These are phyloP conservation scores for Agelastica alni DNA, from an alignment of 2,888 invertebrate genomes.

Conservation along the genomic window DNA sequence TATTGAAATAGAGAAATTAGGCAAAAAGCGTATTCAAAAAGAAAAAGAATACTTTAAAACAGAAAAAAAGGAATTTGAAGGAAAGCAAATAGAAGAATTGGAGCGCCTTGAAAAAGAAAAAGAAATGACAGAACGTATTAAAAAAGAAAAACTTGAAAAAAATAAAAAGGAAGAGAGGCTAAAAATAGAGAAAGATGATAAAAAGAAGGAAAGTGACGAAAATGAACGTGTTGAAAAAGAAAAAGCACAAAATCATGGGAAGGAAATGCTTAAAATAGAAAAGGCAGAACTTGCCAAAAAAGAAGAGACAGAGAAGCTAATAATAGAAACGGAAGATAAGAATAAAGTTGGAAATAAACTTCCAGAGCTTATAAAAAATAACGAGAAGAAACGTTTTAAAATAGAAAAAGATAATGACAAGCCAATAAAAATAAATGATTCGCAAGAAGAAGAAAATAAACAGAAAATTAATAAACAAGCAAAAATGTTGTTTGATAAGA, in stretches of 20 bases:
- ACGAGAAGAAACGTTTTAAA: constrained; percentile 33
- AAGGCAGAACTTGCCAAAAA: constrained; percentile 39
- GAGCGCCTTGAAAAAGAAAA: constrained; percentile 25
- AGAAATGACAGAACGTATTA: constrained; percentile 21
- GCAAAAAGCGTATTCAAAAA: constrained; percentile 20
- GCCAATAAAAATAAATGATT: neutral
- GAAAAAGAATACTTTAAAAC: constrained; percentile 25
- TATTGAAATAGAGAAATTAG: constrained; percentile 27
- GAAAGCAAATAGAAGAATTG: constrained; percentile 18
- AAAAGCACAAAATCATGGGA: constrained; percentile 10
- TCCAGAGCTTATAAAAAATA: constrained; percentile 22
- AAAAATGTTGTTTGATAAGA: too few species aligned
- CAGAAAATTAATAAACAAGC: too few species aligned
- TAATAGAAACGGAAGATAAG: constrained; percentile 27
- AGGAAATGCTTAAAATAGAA: constrained; percentile 31
- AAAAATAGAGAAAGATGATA: constrained; percentile 19
- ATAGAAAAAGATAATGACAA: constrained; percentile 26
- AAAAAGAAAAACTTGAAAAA: constrained; percentile 24
- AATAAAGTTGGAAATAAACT: too few species aligned
- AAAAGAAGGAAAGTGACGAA: too few species aligned
- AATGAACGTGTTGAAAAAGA: neutral
- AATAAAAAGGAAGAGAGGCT: constrained; percentile 4
- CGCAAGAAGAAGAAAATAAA: neutral
- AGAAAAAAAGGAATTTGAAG: constrained; percentile 22
- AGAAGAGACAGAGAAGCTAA: constrained; percentile 27